Evolutionary conservation across 2,797 vertebrate species (phyloP).

Genomic region (Valencia hispanica): DNA sequence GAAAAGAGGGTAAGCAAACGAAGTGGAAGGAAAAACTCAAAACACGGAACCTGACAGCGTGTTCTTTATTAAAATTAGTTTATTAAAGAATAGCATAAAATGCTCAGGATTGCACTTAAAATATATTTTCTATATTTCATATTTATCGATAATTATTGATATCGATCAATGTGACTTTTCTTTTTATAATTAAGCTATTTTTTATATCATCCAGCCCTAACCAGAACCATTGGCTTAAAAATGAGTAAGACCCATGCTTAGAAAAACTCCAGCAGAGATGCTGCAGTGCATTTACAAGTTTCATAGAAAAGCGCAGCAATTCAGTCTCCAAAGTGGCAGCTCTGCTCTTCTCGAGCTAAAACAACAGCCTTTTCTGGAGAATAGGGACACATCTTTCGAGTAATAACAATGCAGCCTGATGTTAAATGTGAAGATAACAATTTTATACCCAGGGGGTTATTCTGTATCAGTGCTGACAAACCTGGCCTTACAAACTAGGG

Average conservation of each 20-base stretch:
- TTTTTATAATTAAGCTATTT: too few relatives aligned
- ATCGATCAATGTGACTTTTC: too few relatives aligned
- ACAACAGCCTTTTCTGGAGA: background rate
- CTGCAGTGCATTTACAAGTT: slow-evolving; percentile 3
- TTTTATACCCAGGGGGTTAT: slow-evolving; percentile 38
- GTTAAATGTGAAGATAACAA: slow-evolving; percentile 44
- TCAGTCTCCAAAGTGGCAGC: slow-evolving; percentile 24
- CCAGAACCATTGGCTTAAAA: accelerated
- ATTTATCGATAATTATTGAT: too few relatives aligned
- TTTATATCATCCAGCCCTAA: too few relatives aligned
- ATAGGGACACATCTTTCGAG: slow-evolving; percentile 22
- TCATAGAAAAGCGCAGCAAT: slow-evolving; percentile 20
- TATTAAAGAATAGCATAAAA: too few relatives aligned
- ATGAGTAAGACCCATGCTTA: background rate
- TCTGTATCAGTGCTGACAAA: slow-evolving; percentile 43
- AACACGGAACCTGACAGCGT: too few relatives aligned
- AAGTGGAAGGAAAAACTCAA: too few relatives aligned
- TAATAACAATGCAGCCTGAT: slow-evolving; percentile 24
- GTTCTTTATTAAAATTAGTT: too few relatives aligned
- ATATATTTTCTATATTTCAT: too few relatives aligned
- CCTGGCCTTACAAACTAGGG: slow-evolving; percentile 36
- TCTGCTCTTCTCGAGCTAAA: background rate
- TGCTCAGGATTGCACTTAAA: too few relatives aligned
- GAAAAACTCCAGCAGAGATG: background rate
- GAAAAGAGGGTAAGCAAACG: too few relatives aligned